Percentiles rank a stretch among this genome's conserved stretches.
phyloP scores from a whole-genome alignment of 2,113 vertebrate genomes.

The Oreochromis spilurus region DNA sequence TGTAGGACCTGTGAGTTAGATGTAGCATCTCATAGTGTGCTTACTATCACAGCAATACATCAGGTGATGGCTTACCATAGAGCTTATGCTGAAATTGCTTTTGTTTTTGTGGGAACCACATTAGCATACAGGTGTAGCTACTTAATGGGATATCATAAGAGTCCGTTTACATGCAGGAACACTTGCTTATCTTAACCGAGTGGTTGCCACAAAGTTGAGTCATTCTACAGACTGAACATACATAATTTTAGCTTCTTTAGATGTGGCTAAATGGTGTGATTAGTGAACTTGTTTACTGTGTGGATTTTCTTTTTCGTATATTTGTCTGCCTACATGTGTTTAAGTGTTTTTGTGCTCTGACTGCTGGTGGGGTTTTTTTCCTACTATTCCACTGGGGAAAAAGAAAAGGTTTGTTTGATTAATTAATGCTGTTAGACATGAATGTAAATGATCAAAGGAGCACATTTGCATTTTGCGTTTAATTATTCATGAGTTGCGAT shows the following conservation, averaged over 20 bases:
- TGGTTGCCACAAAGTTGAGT: constrained; percentile 14
- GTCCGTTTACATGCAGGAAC: constrained; percentile 17
- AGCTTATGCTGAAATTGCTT: background rate
- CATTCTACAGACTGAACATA: background rate
- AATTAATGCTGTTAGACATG: constrained; percentile 73
- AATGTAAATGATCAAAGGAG: constrained; percentile 71
- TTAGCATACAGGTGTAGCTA: constrained; percentile 9
- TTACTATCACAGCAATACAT: background rate
- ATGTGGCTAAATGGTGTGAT: constrained; percentile 47
- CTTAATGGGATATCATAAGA: background rate
- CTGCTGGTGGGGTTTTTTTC: background rate
- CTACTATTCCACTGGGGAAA: constrained; percentile 44
- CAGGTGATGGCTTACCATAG: background rate
- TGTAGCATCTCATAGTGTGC: background rate
- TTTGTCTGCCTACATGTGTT: background rate
- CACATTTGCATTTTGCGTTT: constrained; percentile 64
- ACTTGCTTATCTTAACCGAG: constrained; percentile 22
- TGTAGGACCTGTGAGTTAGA: background rate
- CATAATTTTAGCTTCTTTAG: constrained; percentile 22
- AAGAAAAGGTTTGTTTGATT: constrained; percentile 75
- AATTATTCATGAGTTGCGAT: constrained; percentile 68
- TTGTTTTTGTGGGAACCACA: background rate
- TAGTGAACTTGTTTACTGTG: constrained; percentile 37
- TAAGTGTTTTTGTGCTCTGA: background rate
- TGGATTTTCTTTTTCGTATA: constrained; percentile 12